A percentile compares a stretch with the other conserved stretches of the same genome.
These are phyloP conservation scores for Sebastes cheni DNA, from an alignment of 2,797 vertebrate genomes.

Conservation along the genomic window DNA sequence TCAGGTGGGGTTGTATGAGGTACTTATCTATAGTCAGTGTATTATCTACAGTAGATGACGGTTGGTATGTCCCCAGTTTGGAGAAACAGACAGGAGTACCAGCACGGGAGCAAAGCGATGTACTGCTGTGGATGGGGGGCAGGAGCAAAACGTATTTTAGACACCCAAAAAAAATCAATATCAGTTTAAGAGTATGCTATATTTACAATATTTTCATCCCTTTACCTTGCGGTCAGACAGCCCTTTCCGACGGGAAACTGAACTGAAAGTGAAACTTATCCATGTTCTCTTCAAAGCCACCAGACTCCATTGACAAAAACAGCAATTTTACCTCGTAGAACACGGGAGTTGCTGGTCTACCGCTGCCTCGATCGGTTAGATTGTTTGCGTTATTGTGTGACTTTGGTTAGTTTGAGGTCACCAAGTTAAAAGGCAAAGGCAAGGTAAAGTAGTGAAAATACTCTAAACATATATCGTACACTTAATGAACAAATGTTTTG, in stretches of 20 bases:
- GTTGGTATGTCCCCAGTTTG: fast-evolving
- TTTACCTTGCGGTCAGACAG: neutral
- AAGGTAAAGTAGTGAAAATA: neutral
- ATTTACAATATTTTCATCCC: neutral
- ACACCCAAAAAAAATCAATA: too few relatives aligned
- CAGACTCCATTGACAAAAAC: neutral
- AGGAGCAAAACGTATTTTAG: too few relatives aligned
- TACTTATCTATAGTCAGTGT: neutral
- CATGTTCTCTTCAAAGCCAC: neutral
- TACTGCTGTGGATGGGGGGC: too few relatives aligned
- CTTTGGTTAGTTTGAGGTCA: neutral
- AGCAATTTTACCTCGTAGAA: neutral
- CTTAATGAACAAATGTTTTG: too few relatives aligned
- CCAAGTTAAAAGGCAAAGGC: too few relatives aligned
- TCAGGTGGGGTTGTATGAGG: neutral
- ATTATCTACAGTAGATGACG: neutral
- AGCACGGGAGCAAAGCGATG: too few relatives aligned
- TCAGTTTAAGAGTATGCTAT: neutral
- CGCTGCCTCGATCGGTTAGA: neutral
- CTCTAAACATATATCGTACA: neutral
- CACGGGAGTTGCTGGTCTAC: neutral
- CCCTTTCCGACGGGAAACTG: neutral
- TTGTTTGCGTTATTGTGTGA: neutral
- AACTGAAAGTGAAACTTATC: neutral
- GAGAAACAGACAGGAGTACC: too few relatives aligned